A percentile compares a stretch with the other conserved stretches of the same genome.
Conservation (phyloP, 1,140 invertebrate genomes). For the Neocloeon triangulifer region DNA sequence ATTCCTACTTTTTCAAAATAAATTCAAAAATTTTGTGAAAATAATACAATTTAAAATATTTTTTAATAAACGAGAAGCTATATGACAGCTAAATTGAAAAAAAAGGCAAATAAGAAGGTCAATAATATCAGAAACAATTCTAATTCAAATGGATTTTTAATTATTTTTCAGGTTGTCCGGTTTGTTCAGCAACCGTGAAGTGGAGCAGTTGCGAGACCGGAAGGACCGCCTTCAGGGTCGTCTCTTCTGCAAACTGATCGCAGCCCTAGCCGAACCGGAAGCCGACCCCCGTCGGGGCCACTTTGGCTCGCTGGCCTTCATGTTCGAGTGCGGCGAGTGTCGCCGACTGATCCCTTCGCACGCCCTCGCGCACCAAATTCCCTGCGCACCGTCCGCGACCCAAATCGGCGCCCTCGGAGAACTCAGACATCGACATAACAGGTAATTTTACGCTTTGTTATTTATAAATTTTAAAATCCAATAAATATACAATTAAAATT, state of each 20-base stretch:
- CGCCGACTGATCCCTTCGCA: slow-evolving; percentile 23
- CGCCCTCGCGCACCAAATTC: slow-evolving; percentile 11
- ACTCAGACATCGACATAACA: slow-evolving; percentile 38
- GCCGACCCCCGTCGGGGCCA: slow-evolving; percentile 50
- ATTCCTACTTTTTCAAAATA: too few relatives aligned
- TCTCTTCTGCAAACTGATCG: slow-evolving; percentile 59
- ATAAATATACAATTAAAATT: slow-evolving; percentile 6
- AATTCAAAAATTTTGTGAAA: not conserved
- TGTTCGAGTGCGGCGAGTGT: slow-evolving; percentile 46
- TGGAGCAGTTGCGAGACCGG: slow-evolving; percentile 51
- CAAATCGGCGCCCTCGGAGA: slow-evolving; percentile 41
- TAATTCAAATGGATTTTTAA: too few relatives aligned
- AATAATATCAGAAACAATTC: not conserved
- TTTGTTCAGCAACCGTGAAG: slow-evolving; percentile 54
- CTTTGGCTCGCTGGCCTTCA: slow-evolving; percentile 45
- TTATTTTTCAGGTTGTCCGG: slow-evolving; percentile 38
- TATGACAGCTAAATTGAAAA: too few relatives aligned
- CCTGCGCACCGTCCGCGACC: slow-evolving; percentile 30
- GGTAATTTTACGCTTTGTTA: slow-evolving; percentile 6
- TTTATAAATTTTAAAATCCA: slow-evolving; percentile 2
- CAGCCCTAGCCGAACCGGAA: slow-evolving; percentile 41
- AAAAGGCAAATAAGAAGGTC: too few relatives aligned
- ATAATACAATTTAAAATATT: not conserved
- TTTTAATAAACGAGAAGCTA: slow-evolving; percentile 2
- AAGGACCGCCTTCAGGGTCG: slow-evolving; percentile 65